Percentiles rank a stretch among this genome's conserved stretches.
These are phyloP conservation scores for Lapara coniferarum DNA, from an alignment of 2,888 invertebrate species.

Conservation along the genomic window DNA sequence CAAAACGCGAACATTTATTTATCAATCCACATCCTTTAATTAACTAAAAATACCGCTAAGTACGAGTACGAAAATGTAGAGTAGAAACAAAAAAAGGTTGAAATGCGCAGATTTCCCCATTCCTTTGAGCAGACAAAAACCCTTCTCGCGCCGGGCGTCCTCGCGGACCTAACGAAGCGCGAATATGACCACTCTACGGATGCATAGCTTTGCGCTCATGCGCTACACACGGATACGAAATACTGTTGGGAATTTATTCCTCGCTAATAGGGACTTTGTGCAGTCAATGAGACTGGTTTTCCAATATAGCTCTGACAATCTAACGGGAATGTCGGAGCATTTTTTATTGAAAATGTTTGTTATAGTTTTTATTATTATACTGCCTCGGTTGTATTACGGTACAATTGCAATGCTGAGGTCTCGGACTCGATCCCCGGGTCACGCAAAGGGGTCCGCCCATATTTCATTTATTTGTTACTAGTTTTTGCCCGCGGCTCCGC, in stretches of 20 bases:
- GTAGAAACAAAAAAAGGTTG: conserved; percentile 44
- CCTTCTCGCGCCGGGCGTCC: conserved; percentile 54
- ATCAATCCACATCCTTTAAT: conserved; percentile 7
- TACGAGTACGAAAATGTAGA: conserved; percentile 42
- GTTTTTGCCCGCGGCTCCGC: no score
- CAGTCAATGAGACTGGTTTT: neutral
- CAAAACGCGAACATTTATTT: neutral
- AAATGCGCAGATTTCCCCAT: conserved; percentile 67
- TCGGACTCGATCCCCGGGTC: no score
- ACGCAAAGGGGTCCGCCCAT: no score
- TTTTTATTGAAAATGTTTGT: no score
- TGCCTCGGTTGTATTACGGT: no score
- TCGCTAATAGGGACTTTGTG: neutral
- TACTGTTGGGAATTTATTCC: conserved; percentile 6
- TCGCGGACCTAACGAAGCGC: conserved; percentile 66
- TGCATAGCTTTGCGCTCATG: conserved; percentile 41
- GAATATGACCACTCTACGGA: conserved; percentile 64
- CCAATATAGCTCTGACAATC: no score
- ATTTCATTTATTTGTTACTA: no score
- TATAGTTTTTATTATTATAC: no score
- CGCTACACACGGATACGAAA: conserved; percentile 15
- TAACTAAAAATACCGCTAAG: conserved; percentile 25
- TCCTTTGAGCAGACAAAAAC: conserved; percentile 69
- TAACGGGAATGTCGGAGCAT: no score
- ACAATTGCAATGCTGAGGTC: no score